Conservation (phyloP, 2,888 invertebrate species). For the Uropetala carovei region DNA sequence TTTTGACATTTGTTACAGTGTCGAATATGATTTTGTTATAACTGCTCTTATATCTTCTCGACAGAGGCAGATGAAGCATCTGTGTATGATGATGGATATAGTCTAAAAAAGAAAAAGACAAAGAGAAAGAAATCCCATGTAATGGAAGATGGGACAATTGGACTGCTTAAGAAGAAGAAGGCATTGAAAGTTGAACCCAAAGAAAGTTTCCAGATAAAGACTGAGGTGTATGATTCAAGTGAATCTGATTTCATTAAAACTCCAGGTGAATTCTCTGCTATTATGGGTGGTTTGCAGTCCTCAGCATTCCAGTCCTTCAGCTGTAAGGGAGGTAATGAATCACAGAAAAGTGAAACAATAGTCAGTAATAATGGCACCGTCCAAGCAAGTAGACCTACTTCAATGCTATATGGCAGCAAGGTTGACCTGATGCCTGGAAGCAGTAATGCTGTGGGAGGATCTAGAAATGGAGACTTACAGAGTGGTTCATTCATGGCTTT, state of each 20-base stretch:
- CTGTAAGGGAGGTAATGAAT: background rate
- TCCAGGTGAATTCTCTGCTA: slow-evolving; percentile 23
- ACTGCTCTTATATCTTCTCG: slow-evolving; percentile 26
- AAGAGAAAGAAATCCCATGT: slow-evolving; percentile 25
- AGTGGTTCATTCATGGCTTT: slow-evolving; percentile 19
- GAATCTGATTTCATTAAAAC: background rate
- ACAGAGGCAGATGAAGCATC: slow-evolving; percentile 77
- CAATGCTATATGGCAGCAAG: background rate
- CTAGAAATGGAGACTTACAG: background rate
- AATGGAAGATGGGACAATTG: background rate
- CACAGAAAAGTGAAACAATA: background rate
- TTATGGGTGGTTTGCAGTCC: background rate
- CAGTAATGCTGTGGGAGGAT: background rate
- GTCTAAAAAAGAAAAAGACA: slow-evolving; percentile 73
- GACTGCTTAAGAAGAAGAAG: slow-evolving; percentile 18
- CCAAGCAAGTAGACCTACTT: background rate
- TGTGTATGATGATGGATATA: slow-evolving; percentile 78
- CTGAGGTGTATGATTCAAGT: background rate
- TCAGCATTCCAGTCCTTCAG: background rate
- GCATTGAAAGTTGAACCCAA: background rate
- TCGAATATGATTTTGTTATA: no score
- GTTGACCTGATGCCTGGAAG: background rate
- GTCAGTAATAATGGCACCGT: background rate
- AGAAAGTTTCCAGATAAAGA: background rate
- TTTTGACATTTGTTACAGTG: no score